Evolutionary conservation across 1,140 invertebrate species (phyloP).

Genomic region (Anastrepha obliqua): DNA sequence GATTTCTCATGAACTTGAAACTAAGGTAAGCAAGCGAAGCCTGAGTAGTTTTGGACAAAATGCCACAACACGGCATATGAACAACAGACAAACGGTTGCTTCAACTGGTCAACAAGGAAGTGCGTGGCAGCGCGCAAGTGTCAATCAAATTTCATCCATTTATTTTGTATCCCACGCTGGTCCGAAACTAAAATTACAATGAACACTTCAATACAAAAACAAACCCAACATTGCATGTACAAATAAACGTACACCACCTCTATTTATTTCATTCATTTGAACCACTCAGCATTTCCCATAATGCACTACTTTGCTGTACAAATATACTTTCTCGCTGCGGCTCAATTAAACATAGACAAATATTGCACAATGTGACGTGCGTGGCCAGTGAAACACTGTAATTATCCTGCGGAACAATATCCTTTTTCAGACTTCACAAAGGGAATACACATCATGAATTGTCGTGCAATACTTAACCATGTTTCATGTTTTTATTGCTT

Average conservation of each 20-base stretch:
- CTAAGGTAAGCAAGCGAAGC: neutral
- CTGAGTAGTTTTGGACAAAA: neutral
- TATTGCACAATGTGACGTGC: slow-evolving; percentile 14
- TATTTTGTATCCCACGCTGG: slow-evolving; percentile 14
- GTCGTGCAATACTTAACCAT: neutral
- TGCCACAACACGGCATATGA: neutral
- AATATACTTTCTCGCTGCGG: slow-evolving; percentile 11
- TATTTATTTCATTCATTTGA: neutral
- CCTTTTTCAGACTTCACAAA: neutral
- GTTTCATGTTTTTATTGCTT: slow-evolving; percentile 10
- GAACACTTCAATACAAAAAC: neutral
- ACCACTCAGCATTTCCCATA: slow-evolving; percentile 3
- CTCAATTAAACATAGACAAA: slow-evolving; percentile 31
- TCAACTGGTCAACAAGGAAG: neutral
- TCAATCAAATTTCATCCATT: slow-evolving; percentile 28
- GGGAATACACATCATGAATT: neutral
- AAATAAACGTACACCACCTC: neutral
- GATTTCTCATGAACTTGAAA: neutral
- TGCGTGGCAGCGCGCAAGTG: neutral
- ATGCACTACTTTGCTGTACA: neutral
- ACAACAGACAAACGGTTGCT: neutral
- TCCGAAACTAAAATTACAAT: neutral
- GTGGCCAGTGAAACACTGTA: neutral
- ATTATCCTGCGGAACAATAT: neutral
- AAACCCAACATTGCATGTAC: neutral